Base-by-base conservation (phyloP, 2,113 vertebrate genomes). In the Smithornis capensis region DNA sequence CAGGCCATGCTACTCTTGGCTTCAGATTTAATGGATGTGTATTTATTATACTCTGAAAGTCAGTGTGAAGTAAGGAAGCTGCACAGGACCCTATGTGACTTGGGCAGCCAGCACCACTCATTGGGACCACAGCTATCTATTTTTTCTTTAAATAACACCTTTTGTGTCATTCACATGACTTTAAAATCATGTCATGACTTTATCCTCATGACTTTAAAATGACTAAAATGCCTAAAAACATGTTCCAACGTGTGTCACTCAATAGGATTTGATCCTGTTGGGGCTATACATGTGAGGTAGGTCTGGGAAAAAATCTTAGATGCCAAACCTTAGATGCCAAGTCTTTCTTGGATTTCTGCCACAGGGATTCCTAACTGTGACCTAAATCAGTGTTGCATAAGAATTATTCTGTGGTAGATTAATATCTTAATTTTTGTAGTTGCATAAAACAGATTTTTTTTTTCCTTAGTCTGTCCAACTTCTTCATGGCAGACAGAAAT, bases 31-130 rank as follows among this genome's bases (percentile, higher is more conserved):
- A 4, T 37, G 2, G 6, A 0, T 47, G 37, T 70, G 19, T 24
- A 4, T 64, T 49, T 64, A 7, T 74, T 65, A 42, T 21, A 70
- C n/a, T 6, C 28, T 59, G 14, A 27, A 64, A 35, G 18, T 35
- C 49, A 27, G 15, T 4, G 18, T 25, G 7, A 77, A 22, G 42
- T 5, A 15, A 6, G 5, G 44, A 14, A 59, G 23, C 27, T 83
- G 13, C 0, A 0, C 7, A 10, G 47, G 49, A n/a, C 25, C 14
- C 27, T 49, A 14, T 12, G 10, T 44, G 70, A 38, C 11, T 38
- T 0, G 2, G 1, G 6, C 33, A 56, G 59, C n/a, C 37, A n/a
- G 31, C 4, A 7, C 9, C 10, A 5, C 21, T 50, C 1, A 5
- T 24, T 23, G 49, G 19, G n/a, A 63, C 5, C 12, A 4, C 22